Conservation (phyloP, 2,113 vertebrate genomes). For the Saguinus imperator region DNA sequence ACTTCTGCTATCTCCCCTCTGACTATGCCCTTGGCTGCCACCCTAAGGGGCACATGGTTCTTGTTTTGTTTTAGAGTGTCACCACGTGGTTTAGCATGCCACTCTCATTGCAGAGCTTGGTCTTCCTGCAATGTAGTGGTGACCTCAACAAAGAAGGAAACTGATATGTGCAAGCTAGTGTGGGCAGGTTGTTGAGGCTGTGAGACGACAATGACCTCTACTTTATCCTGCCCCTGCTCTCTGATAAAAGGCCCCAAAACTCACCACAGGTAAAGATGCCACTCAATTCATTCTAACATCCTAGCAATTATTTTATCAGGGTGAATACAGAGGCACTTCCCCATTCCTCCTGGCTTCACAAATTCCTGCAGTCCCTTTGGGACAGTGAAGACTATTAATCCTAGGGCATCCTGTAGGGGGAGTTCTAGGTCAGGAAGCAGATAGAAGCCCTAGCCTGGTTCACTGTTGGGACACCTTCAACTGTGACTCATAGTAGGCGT, state of each 20-base stretch:
- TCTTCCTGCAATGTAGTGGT: slow-evolving; percentile 18
- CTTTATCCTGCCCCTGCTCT: background rate
- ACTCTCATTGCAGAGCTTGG: background rate
- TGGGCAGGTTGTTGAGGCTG: background rate
- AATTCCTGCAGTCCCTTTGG: background rate
- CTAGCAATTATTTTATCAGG: slow-evolving; percentile 38
- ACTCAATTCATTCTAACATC: slow-evolving; percentile 5
- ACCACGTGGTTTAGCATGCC: background rate
- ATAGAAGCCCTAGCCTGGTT: background rate
- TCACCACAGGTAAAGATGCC: background rate
- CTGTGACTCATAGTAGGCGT: background rate
- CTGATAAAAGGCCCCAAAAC: background rate
- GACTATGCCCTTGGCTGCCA: background rate
- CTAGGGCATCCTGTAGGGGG: slow-evolving; percentile 18
- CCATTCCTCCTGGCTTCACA: background rate
- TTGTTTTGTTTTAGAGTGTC: background rate
- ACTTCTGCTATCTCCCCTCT: background rate
- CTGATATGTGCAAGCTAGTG: background rate
- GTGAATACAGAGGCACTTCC: background rate
- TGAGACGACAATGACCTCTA: background rate
- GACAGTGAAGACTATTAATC: slow-evolving; percentile 3
- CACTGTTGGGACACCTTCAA: slow-evolving; percentile 7
- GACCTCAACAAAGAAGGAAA: background rate
- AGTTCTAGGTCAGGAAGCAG: slow-evolving; percentile 23
- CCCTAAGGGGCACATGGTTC: background rate